Evolutionary conservation across 2,888 invertebrate species (phyloP).

Genomic region (Lepidonotus clava): DNA sequence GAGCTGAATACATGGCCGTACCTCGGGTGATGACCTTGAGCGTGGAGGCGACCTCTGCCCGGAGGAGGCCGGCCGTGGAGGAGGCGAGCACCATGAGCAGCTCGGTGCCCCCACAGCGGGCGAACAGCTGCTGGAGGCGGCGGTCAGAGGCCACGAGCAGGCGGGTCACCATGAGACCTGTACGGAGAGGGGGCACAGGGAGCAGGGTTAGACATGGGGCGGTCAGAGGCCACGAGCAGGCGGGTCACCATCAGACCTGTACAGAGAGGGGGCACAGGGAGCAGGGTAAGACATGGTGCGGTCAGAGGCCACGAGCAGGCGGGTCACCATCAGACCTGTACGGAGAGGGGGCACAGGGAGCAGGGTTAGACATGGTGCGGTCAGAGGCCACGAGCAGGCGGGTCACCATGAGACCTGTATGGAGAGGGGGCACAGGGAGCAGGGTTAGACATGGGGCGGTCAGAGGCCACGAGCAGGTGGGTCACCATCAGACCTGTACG

Average conservation of each 20-base stretch:
- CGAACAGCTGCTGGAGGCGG: slow-evolving; percentile 69
- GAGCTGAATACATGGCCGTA: slow-evolving; percentile 54
- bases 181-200: no score
- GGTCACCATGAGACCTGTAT: no score
- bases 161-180: slow-evolving; percentile 69
- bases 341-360: no score
- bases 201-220: no score
- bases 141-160: slow-evolving; percentile 69
- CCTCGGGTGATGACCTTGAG: slow-evolving; percentile 69
- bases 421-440: no score
- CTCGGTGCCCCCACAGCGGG: slow-evolving; percentile 70
- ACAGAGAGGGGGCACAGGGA: no score
- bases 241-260: slow-evolving; percentile 70
- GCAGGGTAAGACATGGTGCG: no score
- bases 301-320: slow-evolving; percentile 69
- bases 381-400: no score
- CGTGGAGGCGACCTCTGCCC: slow-evolving; percentile 68
- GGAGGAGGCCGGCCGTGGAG: slow-evolving; percentile 66
- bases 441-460: no score
- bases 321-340: slow-evolving; percentile 69
- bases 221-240: slow-evolving; percentile 69
- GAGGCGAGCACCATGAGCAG: slow-evolving; percentile 66
- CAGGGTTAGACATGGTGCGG: no score
- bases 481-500: no score
- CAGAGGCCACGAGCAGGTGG: no score